Conservation (phyloP, 2,113 vertebrate species). For the Aramus guarauna region DNA sequence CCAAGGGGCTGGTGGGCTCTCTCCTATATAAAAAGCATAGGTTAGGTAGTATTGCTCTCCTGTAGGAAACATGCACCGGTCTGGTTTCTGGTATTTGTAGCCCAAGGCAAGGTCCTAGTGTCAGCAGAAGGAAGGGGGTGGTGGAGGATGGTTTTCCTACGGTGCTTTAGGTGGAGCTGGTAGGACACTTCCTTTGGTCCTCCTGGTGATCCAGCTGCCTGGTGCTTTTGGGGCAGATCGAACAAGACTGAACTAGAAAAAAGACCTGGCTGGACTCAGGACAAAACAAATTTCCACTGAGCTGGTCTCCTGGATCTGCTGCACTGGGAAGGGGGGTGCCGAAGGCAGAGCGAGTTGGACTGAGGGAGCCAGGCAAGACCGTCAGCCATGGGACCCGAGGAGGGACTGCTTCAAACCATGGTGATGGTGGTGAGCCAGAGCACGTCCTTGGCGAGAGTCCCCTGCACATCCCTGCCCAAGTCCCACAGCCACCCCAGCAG, state of each 20-base stretch:
- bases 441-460: not conserved
- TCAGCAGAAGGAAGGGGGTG: not conserved
- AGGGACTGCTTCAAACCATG: not conserved
- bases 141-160: not conserved
- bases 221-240: not conserved
- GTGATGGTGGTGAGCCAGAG: not conserved
- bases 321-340: rapidly evolving
- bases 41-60: not conserved
- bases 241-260: not conserved
- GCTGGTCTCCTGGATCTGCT: not conserved
- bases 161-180: not conserved
- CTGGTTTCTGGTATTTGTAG: not conserved
- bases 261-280: not conserved
- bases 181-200: not conserved
- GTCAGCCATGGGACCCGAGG: rapidly evolving
- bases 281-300: not conserved
- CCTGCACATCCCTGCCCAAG: not conserved
- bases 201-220: not conserved
- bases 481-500: not conserved
- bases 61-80: not conserved
- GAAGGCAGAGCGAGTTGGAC: not conserved
- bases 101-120: not conserved
- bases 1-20: not conserved
- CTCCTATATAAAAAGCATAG: not conserved
- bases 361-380: not conserved